phyloP scores from a whole-genome alignment of 2,888 invertebrate species.

The Maniola hyperantus region DNA sequence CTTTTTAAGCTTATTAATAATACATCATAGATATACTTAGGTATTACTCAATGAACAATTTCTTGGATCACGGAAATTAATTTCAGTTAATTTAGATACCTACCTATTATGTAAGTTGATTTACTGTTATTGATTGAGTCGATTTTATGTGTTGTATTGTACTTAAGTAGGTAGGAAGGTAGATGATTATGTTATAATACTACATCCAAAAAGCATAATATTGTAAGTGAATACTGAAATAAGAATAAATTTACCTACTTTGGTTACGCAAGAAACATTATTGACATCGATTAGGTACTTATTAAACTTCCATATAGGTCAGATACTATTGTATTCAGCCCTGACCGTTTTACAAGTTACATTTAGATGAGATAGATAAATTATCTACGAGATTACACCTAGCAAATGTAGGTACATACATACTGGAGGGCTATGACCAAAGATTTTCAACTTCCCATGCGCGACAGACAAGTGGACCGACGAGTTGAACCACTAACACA shows the following conservation, averaged over 20 bases:
- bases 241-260: neutral
- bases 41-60: no score
- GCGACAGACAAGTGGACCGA: constrained; percentile 49
- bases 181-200: no score
- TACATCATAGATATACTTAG: no score
- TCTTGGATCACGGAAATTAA: no score
- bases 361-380: constrained; percentile 33
- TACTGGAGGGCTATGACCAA: constrained; percentile 39
- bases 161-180: no score
- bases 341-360: constrained; percentile 34
- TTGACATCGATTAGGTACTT: constrained; percentile 12
- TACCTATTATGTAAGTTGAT: no score
- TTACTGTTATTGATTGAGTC: no score
- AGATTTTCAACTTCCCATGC: constrained; percentile 41
- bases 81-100: no score
- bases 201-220: neutral
- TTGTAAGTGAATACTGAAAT: neutral
- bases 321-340: constrained; percentile 35
- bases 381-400: constrained; percentile 23
- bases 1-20: no score
- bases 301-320: constrained; percentile 33
- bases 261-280: constrained; percentile 15
- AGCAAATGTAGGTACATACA: constrained; percentile 34
- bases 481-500: constrained; percentile 65
- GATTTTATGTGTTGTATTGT: no score